Evolutionary conservation across 2,113 vertebrate genomes (phyloP).

Genomic region (Merops nubicus): DNA sequence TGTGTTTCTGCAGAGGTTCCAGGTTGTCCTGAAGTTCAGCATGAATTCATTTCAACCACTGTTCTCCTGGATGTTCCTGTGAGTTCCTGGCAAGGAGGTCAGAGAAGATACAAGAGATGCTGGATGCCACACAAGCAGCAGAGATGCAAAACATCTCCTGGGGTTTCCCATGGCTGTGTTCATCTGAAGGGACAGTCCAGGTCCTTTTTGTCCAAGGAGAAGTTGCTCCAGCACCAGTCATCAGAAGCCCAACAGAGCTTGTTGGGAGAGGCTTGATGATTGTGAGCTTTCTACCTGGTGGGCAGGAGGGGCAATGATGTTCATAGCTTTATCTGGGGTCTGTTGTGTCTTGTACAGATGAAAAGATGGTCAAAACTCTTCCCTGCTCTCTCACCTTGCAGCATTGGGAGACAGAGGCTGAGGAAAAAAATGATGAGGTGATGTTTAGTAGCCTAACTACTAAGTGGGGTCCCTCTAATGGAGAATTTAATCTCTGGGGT

Average conservation of each 20-base stretch:
- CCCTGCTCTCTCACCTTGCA: not conserved
- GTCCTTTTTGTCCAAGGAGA: too few relatives aligned
- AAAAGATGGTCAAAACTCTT: not conserved
- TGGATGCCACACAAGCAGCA: not conserved
- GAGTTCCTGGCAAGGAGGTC: not conserved
- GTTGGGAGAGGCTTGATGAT: not conserved
- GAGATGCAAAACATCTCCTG: not conserved
- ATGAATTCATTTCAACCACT: not conserved
- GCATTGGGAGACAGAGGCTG: rapidly evolving
- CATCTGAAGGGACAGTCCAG: not conserved
- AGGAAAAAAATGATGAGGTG: not conserved
- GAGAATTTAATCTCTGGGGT: constrained; percentile 26
- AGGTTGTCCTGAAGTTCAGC: not conserved
- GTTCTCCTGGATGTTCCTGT: not conserved
- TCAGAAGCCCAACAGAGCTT: not conserved
- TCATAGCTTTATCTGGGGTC: not conserved
- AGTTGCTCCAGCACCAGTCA: not conserved
- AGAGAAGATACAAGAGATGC: not conserved
- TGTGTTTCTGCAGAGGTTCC: not conserved
- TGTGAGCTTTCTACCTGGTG: not conserved
- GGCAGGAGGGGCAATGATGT: not conserved
- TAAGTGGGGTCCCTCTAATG: not conserved
- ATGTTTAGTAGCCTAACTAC: not conserved
- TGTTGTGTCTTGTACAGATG: not conserved
- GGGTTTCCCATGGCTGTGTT: not conserved